Conservation (phyloP, 37 sponge, comb jelly and placozoan genomes). For the Ianthella basta region DNA sequence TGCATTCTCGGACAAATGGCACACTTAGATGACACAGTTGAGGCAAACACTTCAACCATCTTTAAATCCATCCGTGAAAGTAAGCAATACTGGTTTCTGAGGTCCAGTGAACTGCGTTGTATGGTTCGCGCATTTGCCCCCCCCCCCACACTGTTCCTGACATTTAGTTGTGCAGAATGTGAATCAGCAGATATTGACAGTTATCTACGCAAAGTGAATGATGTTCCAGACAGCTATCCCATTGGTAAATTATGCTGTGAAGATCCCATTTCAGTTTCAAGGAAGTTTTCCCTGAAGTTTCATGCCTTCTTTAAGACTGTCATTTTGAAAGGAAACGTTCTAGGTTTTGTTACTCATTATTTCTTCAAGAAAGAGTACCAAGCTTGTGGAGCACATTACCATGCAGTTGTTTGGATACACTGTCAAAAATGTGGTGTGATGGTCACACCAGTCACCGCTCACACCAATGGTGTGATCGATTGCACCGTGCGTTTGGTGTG, state of each 20-base stretch:
- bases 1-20: not conserved
- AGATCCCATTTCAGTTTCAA: too few relatives aligned
- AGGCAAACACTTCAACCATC: constrained; percentile 25
- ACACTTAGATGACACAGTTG: constrained; percentile 3
- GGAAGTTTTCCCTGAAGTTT: too few relatives aligned
- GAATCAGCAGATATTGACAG: constrained; percentile 11
- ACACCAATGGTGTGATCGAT: too few relatives aligned
- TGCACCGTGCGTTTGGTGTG: too few relatives aligned
- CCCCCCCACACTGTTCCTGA: constrained; percentile 30
- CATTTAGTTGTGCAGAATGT: constrained; percentile 28
- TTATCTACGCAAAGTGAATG: constrained; percentile 47
- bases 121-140: constrained; percentile 60
- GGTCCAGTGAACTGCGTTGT: constrained; percentile 43
- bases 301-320: too few relatives aligned
- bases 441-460: too few relatives aligned
- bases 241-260: too few relatives aligned
- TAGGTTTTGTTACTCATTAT: not conserved
- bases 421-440: too few relatives aligned
- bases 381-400: too few relatives aligned
- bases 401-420: too few relatives aligned
- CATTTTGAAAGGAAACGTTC: too few relatives aligned
- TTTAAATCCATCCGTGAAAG: constrained; percentile 52
- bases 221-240: not conserved
- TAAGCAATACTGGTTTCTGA: constrained; percentile 53
- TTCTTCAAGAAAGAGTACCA: not conserved